These are phyloP conservation scores for Conus canariensis DNA, from an alignment of 2,888 invertebrate genomes.

Conservation along the genomic window DNA sequence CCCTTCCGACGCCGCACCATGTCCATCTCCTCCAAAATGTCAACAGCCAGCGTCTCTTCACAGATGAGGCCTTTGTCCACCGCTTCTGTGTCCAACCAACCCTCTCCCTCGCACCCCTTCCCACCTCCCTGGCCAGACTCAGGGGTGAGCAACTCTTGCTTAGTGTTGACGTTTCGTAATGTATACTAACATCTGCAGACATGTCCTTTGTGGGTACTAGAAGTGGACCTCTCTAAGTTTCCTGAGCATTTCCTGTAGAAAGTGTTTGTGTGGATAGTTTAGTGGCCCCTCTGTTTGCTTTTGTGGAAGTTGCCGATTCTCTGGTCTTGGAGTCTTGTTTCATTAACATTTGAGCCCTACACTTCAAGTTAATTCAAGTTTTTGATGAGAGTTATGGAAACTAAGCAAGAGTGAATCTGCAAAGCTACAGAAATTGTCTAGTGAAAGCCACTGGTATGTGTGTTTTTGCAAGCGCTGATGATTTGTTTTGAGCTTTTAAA, in stretches of 20 bases:
- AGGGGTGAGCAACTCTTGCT: slow-evolving; percentile 38
- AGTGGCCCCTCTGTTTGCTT: not conserved
- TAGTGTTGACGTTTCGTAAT: not conserved
- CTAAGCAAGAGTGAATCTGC: no score
- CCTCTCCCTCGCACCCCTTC: slow-evolving; percentile 53
- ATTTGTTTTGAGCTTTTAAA: no score
- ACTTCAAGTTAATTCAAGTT: no score
- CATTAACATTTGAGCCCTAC: no score
- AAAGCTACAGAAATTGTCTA: no score
- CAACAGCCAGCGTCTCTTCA: slow-evolving; percentile 63
- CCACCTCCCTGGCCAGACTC: slow-evolving; percentile 56
- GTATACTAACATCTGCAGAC: not conserved
- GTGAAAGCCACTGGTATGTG: no score
- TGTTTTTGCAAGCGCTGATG: no score
- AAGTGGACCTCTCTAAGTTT: not conserved
- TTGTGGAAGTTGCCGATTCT: not conserved
- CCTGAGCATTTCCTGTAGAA: not conserved
- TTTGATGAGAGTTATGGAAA: no score
- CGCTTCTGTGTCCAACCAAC: slow-evolving; percentile 57
- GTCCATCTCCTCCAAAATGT: slow-evolving; percentile 70
- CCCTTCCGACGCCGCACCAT: slow-evolving; percentile 68
- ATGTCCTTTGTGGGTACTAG: no score
- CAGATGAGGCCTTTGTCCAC: slow-evolving; percentile 69
- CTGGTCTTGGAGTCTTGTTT: not conserved
- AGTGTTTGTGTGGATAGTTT: not conserved